A percentile compares a stretch with the other conserved stretches of the same genome.
These are phyloP conservation scores for Trichogramma evanescens DNA, from an alignment of 2,888 invertebrate species.

Conservation along the genomic window DNA sequence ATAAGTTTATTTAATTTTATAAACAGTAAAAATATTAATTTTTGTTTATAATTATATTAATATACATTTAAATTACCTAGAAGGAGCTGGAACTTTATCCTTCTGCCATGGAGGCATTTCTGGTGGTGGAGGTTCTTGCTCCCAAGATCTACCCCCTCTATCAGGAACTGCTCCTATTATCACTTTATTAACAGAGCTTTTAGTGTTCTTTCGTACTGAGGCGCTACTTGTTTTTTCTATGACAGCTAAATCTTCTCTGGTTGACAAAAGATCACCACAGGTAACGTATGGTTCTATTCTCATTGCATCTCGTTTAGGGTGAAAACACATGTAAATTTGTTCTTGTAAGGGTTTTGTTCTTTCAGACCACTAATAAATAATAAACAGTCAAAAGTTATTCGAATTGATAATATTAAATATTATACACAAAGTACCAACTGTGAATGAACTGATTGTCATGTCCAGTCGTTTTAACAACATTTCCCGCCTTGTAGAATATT, in stretches of 20 bases:
- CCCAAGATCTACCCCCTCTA: conserved; percentile 85
- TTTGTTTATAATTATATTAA: background rate
- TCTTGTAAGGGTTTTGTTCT: conserved; percentile 68
- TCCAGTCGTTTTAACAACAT: conserved; percentile 86
- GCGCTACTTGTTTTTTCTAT: conserved; percentile 90
- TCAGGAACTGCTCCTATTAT: conserved; percentile 90
- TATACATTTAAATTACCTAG: conserved; percentile 24
- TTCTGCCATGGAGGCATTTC: conserved; percentile 97
- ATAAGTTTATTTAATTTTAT: background rate
- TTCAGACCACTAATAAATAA: conserved; percentile 68
- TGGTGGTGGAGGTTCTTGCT: conserved; percentile 87
- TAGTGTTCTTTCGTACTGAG: conserved; percentile 76
- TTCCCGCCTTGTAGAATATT: conserved; percentile 76
- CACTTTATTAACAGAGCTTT: conserved; percentile 76
- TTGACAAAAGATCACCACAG: conserved; percentile 74
- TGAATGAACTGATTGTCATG: conserved; percentile 93
- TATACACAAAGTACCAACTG: conserved; percentile 51
- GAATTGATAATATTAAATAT: background rate
- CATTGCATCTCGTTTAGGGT: conserved; percentile 50
- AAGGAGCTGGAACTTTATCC: conserved; percentile 51
- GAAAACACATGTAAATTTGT: conserved; percentile 57
- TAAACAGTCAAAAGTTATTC: conserved; percentile 2
- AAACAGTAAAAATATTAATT: conserved; percentile 1
- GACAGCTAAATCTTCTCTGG: conserved; percentile 74
- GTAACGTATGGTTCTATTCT: conserved; percentile 59